Conservation (phyloP, 2,113 vertebrate species). For the Entelurus aequoreus region DNA sequence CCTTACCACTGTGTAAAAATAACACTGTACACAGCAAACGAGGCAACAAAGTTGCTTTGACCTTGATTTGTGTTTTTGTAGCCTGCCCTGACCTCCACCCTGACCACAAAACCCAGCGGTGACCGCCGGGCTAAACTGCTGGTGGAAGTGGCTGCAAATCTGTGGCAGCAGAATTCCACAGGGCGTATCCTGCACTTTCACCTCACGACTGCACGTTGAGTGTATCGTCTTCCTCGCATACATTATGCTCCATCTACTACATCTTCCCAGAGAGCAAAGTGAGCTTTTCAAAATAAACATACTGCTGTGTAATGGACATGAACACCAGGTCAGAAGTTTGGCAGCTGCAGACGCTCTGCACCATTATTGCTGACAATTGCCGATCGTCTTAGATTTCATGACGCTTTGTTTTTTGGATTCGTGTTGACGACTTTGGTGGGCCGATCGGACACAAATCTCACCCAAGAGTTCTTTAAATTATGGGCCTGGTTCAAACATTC, state of each 20-base stretch:
- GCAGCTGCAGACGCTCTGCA: slow-evolving; percentile 10
- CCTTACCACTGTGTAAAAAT: background rate
- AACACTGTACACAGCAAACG: background rate
- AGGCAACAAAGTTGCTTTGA: slow-evolving; percentile 1
- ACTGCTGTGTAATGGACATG: slow-evolving; percentile 19
- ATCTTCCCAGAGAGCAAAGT: slow-evolving; percentile 19
- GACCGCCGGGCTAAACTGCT: slow-evolving; percentile 41
- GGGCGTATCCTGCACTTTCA: slow-evolving; percentile 47
- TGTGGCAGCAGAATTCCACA: slow-evolving; percentile 44
- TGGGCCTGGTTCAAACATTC: slow-evolving; percentile 8
- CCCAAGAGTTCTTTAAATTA: slow-evolving; percentile 22
- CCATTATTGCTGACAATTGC: slow-evolving; percentile 18
- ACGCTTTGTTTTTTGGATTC: slow-evolving; percentile 4
- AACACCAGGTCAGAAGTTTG: slow-evolving; percentile 24
- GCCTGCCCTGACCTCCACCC: slow-evolving; percentile 41
- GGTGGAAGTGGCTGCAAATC: slow-evolving; percentile 46
- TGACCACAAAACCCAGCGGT: slow-evolving; percentile 52
- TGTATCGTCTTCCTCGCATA: slow-evolving; percentile 10
- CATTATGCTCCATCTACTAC: slow-evolving; percentile 6
- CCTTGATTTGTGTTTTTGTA: slow-evolving; percentile 8
- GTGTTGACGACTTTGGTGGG: slow-evolving; percentile 29
- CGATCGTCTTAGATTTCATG: slow-evolving; percentile 20
- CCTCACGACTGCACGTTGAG: slow-evolving; percentile 22
- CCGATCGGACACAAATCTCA: slow-evolving; percentile 14
- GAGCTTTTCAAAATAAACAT: slow-evolving; percentile 28